Evolutionary conservation across 2,888 invertebrate species (phyloP).

Genomic region (Mesorhabditis belari): DNA sequence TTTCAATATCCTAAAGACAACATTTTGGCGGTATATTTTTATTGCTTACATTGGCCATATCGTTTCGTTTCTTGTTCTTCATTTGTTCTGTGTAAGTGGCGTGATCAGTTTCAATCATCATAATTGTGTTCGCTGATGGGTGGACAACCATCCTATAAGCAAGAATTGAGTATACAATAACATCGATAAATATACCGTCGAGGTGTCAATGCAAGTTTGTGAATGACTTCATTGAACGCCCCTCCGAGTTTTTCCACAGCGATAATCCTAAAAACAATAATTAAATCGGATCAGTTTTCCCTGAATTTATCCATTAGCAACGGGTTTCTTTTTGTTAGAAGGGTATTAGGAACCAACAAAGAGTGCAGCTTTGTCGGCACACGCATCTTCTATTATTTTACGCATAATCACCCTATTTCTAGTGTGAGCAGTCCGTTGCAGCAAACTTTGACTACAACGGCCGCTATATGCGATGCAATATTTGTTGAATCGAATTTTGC

Average conservation of each 20-base stretch:
- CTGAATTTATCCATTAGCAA: no score
- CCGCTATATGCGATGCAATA: not conserved
- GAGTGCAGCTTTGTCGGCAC: not conserved
- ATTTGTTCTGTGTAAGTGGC: conserved; percentile 95
- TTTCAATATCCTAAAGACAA: conserved; percentile 73
- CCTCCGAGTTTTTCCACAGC: conserved; percentile 95
- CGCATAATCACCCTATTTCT: not conserved
- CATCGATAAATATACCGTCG: conserved; percentile 32
- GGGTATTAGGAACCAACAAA: not conserved
- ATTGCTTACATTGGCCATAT: conserved; percentile 79
- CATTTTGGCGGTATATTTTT: not conserved
- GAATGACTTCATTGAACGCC: conserved; percentile 86
- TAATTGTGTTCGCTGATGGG: conserved; percentile 77
- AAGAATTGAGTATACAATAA: conserved; percentile 52
- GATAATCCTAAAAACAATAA: conserved; percentile 66
- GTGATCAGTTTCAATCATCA: conserved; percentile 92
- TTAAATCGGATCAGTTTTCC: no score
- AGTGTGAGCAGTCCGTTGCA: no score
- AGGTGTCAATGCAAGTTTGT: conserved; percentile 89
- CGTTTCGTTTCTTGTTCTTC: conserved; percentile 80
- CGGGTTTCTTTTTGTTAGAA: no score
- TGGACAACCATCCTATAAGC: conserved; percentile 70
- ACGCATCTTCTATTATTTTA: not conserved
- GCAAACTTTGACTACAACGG: no score
- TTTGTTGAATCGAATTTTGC: not conserved